Conservation (phyloP, 2,797 vertebrate genomes). For the Gallirallus australis region DNA sequence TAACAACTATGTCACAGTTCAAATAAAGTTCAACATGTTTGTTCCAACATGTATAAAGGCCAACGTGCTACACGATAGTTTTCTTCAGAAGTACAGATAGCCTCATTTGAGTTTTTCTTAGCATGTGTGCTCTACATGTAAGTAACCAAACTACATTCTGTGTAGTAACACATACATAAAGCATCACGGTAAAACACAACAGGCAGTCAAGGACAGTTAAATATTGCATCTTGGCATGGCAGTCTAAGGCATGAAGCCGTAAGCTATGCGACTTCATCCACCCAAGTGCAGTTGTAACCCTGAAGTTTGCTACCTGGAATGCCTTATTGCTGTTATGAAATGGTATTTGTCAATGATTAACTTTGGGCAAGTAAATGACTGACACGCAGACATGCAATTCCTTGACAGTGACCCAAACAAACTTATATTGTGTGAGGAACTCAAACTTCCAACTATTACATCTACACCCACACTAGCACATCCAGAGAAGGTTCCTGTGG, state of each 20-base stretch:
- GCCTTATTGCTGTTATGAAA: slow-evolving; percentile 44
- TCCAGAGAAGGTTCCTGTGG: neutral
- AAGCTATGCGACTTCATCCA: neutral
- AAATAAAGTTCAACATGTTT: neutral
- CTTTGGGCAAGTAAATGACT: neutral
- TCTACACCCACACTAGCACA: neutral
- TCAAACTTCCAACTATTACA: neutral
- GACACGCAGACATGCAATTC: neutral
- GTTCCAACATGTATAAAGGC: slow-evolving; percentile 8
- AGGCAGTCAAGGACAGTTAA: neutral
- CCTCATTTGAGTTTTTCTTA: neutral
- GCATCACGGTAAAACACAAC: neutral
- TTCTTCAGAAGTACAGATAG: neutral
- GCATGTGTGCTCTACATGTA: neutral
- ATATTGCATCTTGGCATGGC: slow-evolving; percentile 7
- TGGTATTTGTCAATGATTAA: neutral
- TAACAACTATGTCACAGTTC: slow-evolving; percentile 21
- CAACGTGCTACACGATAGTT: neutral
- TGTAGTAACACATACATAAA: neutral
- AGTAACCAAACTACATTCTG: neutral
- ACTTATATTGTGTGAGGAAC: neutral
- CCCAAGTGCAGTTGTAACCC: neutral
- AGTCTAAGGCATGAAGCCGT: neutral
- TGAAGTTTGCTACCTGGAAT: slow-evolving; percentile 33
- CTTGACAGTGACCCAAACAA: neutral